Percentiles rank a stretch among this genome's conserved stretches.
phyloP scores from a whole-genome alignment of 2,888 invertebrate species.

The Spilosoma lubricipeda region DNA sequence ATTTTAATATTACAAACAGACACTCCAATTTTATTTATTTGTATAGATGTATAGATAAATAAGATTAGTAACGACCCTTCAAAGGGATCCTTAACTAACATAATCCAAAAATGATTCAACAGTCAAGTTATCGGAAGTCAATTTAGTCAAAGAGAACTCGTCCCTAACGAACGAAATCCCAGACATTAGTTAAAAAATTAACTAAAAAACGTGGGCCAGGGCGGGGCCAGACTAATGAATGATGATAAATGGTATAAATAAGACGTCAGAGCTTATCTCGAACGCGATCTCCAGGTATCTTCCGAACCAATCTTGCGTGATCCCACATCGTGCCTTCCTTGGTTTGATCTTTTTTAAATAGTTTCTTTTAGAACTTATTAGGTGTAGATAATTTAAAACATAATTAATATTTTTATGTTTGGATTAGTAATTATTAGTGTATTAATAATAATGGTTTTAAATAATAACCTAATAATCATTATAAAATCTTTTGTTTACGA shows the following conservation, averaged over 20 bases:
- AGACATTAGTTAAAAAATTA: conserved; percentile 41
- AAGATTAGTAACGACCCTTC: too few relatives aligned
- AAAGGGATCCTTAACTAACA: too few relatives aligned
- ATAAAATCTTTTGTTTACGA: too few relatives aligned
- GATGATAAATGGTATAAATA: conserved; percentile 61
- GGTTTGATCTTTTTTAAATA: conserved; percentile 22
- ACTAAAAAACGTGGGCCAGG: conserved; percentile 35
- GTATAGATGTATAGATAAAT: too few relatives aligned
- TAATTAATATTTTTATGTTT: neutral
- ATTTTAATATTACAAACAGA: too few relatives aligned
- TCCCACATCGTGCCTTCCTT: conserved; percentile 23
- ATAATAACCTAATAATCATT: too few relatives aligned
- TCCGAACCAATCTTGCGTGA: conserved; percentile 39
- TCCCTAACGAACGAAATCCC: conserved; percentile 30
- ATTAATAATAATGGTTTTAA: too few relatives aligned
- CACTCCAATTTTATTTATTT: too few relatives aligned
- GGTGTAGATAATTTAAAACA: conserved; percentile 4
- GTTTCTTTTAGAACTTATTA: conserved; percentile 1
- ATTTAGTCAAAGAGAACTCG: conserved; percentile 19
- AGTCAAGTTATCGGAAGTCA: conserved; percentile 5
- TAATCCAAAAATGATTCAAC: neutral
- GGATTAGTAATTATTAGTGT: neutral
- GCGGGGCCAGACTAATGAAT: conserved; percentile 54
- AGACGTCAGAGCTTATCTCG: conserved; percentile 53
- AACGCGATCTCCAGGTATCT: conserved; percentile 54